phyloP scores from a whole-genome alignment of 2,888 invertebrate species.

The Drosophila macrospina region DNA sequence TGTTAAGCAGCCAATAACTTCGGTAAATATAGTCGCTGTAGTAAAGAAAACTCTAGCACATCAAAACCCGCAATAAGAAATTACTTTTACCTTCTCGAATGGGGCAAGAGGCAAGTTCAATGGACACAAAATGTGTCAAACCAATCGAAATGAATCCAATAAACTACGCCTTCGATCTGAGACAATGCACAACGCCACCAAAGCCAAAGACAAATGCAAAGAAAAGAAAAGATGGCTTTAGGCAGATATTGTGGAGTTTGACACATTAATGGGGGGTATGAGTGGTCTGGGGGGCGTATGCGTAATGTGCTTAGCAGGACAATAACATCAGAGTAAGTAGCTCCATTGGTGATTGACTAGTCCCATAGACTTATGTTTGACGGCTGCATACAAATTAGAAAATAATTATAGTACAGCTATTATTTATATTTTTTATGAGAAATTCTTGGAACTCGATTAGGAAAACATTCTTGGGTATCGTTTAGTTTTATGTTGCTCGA shows the following conservation, averaged over 20 bases:
- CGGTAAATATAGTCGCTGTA: conserved; percentile 21
- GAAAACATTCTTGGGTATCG: conserved; percentile 2
- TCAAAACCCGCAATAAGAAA: conserved; percentile 9
- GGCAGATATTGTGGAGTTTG: conserved; percentile 28
- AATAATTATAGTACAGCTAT: conserved; percentile 61
- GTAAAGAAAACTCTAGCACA: not conserved
- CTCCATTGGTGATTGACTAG: conserved; percentile 19
- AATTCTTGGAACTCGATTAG: conserved; percentile 56
- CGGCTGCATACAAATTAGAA: conserved; percentile 70
- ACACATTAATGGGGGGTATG: conserved; percentile 12
- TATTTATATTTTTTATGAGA: conserved; percentile 37
- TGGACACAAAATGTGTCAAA: conserved; percentile 53
- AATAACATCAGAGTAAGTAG: conserved; percentile 12
- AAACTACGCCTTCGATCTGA: conserved; percentile 57
- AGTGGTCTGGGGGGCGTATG: conserved; percentile 25
- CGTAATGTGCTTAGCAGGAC: conserved; percentile 50
- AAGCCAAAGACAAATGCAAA: conserved; percentile 20
- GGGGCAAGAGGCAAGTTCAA: conserved; percentile 49
- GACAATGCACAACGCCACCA: conserved; percentile 30
- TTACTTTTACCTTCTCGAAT: conserved; percentile 21
- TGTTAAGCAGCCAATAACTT: conserved; percentile 29
- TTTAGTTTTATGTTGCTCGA: conserved; percentile 38
- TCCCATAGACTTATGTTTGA: conserved; percentile 20
- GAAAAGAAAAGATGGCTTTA: conserved; percentile 21
- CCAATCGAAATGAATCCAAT: conserved; percentile 44